Conservation (phyloP, 1,140 invertebrate genomes). For the Glossosoma conforme region DNA sequence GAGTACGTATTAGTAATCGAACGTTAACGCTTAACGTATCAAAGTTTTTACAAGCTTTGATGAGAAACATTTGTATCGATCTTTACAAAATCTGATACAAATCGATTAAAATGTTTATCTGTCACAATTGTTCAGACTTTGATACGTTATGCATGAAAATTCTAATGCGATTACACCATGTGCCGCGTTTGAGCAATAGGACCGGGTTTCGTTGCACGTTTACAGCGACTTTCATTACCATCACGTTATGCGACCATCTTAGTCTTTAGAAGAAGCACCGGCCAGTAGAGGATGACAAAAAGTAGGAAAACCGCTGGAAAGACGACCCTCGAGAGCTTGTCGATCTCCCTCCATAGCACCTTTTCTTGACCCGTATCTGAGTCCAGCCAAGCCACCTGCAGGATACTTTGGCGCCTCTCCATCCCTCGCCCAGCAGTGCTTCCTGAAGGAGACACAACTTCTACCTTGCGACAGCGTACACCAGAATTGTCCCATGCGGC, state of each 20-base stretch:
- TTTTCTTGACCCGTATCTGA: conserved; percentile 59
- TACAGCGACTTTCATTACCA: not conserved
- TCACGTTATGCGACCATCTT: conserved; percentile 34
- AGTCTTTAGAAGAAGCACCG: conserved; percentile 63
- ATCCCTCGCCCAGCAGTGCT: conserved; percentile 33
- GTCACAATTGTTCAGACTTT: too few species aligned
- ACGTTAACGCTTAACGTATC: too few species aligned
- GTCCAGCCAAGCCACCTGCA: conserved; percentile 57
- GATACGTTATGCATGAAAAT: too few species aligned
- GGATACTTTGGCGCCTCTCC: conserved; percentile 47
- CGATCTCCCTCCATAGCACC: conserved; percentile 63
- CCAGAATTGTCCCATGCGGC: conserved; percentile 58
- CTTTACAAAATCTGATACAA: too few species aligned
- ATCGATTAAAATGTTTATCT: too few species aligned
- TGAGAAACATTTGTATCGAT: too few species aligned
- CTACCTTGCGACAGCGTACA: conserved; percentile 54
- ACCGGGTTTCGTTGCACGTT: too few species aligned
- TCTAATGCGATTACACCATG: too few species aligned
- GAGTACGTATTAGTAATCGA: too few species aligned
- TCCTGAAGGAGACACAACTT: conserved; percentile 38
- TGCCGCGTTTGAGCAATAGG: too few species aligned
- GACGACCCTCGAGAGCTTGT: conserved; percentile 61
- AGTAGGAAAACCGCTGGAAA: conserved; percentile 71
- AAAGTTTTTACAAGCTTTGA: too few species aligned
- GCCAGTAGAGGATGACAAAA: conserved; percentile 72